Percentiles rank a stretch among this genome's conserved stretches.
Evolutionary conservation across 2,888 invertebrate genomes (phyloP).

Genomic region (Eristalinus aeneus): DNA sequence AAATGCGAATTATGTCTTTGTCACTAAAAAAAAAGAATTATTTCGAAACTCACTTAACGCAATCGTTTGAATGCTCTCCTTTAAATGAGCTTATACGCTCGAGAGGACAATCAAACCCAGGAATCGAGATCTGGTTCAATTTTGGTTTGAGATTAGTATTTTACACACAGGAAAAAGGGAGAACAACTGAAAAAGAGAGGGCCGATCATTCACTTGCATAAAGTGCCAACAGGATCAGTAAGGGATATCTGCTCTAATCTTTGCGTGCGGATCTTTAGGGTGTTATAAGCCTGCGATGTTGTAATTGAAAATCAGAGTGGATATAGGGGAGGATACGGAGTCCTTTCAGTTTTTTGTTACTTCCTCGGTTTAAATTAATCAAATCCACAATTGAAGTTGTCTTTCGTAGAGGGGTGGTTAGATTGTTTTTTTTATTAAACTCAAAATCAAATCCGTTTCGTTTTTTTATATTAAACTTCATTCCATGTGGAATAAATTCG

Average conservation of each 20-base stretch:
- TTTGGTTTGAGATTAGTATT: conserved; percentile 68
- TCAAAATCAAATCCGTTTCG: not conserved
- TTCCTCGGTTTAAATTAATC: conserved; percentile 47
- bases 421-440: conserved; percentile 16
- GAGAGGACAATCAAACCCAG: conserved; percentile 62
- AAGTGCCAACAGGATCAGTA: conserved; percentile 65
- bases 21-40: conserved; percentile 45
- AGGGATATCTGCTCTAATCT: conserved; percentile 61
- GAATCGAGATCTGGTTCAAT: conserved; percentile 76
- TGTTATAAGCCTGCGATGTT: conserved; percentile 65
- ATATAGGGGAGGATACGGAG: not conserved
- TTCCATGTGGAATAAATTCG: conserved; percentile 45
- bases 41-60: conserved; percentile 21
- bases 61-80: conserved; percentile 30
- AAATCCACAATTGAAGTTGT: conserved; percentile 55
- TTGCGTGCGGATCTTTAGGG: conserved; percentile 54
- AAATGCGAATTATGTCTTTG: conserved; percentile 52
- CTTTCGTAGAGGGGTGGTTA: conserved; percentile 31
- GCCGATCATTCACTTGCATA: conserved; percentile 30
- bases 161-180: conserved; percentile 34
- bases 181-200: not conserved
- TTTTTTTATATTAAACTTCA: conserved; percentile 39
- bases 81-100: conserved; percentile 39
- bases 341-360: not conserved
- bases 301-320: conserved; percentile 51